These are phyloP conservation scores for Macquaria australasica DNA, from an alignment of 2,113 vertebrate genomes.

Conservation along the genomic window DNA sequence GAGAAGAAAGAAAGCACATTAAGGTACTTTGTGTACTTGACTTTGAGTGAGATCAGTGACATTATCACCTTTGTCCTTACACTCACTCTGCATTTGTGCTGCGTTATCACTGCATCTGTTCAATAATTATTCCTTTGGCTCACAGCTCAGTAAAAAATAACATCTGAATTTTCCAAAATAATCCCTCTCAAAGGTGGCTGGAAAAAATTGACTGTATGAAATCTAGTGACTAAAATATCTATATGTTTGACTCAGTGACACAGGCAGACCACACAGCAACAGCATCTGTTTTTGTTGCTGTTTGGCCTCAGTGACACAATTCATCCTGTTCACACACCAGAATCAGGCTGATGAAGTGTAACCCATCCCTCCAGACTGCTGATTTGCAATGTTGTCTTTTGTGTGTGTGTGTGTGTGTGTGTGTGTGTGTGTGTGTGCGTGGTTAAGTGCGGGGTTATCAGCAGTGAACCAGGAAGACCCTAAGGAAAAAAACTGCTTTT, in stretches of 20 bases:
- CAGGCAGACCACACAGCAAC: neutral
- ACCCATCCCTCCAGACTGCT: constrained; percentile 27
- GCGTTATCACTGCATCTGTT: constrained; percentile 13
- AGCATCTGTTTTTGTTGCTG: neutral
- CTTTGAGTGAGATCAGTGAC: neutral
- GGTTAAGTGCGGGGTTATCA: constrained; percentile 47
- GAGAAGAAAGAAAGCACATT: neutral
- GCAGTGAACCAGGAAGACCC: constrained; percentile 55
- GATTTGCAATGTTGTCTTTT: constrained; percentile 3
- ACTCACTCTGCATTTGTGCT: neutral
- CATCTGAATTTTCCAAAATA: neutral
- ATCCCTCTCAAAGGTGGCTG: neutral
- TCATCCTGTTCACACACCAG: neutral
- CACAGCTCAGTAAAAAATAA: neutral
- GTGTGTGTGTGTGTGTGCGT: neutral
- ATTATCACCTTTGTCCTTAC: neutral
- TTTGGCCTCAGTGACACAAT: neutral
- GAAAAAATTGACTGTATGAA: too few relatives aligned
- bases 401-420: constrained; percentile 13
- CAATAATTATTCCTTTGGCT: neutral
- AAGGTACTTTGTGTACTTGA: neutral
- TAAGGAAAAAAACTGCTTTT: constrained; percentile 23
- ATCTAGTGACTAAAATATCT: neutral
- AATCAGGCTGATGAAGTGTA: constrained; percentile 35
- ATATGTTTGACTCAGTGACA: neutral